These are phyloP conservation scores for Lophura nycthemera DNA, from an alignment of 2,113 vertebrate species.

Conservation along the genomic window DNA sequence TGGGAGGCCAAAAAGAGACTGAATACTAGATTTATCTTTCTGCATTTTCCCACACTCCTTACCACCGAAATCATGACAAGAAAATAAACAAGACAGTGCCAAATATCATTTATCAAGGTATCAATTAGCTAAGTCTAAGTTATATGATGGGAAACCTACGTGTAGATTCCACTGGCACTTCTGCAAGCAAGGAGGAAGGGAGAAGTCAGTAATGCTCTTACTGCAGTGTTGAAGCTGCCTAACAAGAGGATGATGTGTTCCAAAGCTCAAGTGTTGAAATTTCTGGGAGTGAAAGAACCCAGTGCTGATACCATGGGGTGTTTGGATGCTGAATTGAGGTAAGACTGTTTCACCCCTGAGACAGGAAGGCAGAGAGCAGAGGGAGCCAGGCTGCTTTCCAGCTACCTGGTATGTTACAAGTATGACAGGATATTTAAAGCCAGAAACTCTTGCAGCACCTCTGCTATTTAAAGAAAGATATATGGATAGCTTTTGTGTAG, in stretches of 20 bases:
- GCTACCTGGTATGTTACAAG: neutral
- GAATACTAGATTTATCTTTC: neutral
- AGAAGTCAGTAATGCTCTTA: neutral
- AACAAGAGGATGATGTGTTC: neutral
- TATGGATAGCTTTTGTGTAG: neutral
- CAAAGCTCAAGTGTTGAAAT: neutral
- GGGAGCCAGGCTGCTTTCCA: neutral
- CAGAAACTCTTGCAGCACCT: neutral
- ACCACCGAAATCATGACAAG: neutral
- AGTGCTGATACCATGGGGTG: neutral
- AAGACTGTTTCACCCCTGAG: neutral
- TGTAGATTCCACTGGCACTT: neutral
- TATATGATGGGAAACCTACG: neutral
- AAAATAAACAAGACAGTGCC: slow-evolving; percentile 8
- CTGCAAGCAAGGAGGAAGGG: neutral
- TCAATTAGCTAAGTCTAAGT: neutral
- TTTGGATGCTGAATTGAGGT: neutral
- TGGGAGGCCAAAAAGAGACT: slow-evolving; percentile 2
- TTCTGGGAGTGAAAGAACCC: neutral
- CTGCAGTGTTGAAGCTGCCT: neutral
- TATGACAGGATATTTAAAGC: neutral
- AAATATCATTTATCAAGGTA: neutral
- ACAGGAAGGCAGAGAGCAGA: neutral
- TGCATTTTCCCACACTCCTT: neutral
- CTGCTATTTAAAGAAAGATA: neutral